Base-by-base conservation (phyloP, 1,140 invertebrate genomes). In the Paraescarpia echinospica region DNA sequence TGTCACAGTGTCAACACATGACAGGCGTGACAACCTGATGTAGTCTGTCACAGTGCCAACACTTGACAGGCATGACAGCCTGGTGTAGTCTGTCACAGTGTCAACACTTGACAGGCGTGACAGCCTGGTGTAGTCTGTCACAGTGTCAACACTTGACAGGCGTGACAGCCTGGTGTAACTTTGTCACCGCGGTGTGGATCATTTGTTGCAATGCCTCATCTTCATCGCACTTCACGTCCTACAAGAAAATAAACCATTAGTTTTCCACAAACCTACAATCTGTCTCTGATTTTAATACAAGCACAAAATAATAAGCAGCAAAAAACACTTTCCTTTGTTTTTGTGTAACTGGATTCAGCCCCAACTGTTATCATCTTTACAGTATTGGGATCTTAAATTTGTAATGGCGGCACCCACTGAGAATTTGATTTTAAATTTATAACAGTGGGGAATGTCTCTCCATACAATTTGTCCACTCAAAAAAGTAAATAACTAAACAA, bases 141-240 rank as follows among this genome's bases (percentile, higher is more conserved):
- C 41, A 77, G 59, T 77, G 59, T 77, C 59, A 77, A 31, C 59
- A 77, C 59, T 77, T 92, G 34, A 92, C 51, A 34, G 98, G 98
- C 51, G 98, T 97, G 31, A 99, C 97, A 89, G 98, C 98, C 92
- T 98, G 97, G 96, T 98, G 97, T 59, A 99, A 96, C 95, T 98
- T 98, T 1, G 97, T 97, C 0, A 99, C 97, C 0, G 98, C 98
- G 0, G 98, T 98, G 94, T 98, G 97, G 0, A 99, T 97, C 93
- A 98, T 97, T 95, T 98, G 97, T 93, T 98, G 97, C 91, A 99
- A 97, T 0, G 96, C 96, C 94, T 98, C 97, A 96, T 99, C 98
- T 35, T 97, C 98, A 35, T 97, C 98, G 94, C 98, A 98, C 5
- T 96, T 96, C 0, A 99, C 98, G 93, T 98, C 97, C 97, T 98